Conservation (phyloP, 37 sponge, comb jelly and placozoan species). For the Beroe forskalii region DNA sequence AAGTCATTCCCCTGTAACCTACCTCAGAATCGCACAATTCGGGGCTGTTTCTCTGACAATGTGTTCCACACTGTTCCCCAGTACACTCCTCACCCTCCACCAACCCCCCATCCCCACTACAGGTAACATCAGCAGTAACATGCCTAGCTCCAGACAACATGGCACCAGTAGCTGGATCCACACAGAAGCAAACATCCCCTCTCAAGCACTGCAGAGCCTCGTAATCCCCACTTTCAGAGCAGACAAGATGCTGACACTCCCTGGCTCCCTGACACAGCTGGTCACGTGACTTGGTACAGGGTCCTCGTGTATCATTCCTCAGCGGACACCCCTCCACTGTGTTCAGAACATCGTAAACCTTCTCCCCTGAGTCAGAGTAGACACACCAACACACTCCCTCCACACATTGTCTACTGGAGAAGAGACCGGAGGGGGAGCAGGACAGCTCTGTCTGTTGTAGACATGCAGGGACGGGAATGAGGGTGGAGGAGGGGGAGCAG, state of each 20-base stretch:
- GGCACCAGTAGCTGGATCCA: not conserved
- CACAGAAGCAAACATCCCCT: conserved; percentile 51
- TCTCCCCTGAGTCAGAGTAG: conserved; percentile 35
- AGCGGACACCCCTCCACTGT: not conserved
- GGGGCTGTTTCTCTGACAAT: not conserved
- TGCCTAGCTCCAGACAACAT: not conserved
- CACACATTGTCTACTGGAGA: not conserved
- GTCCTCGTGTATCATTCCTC: not conserved
- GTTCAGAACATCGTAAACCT: not conserved
- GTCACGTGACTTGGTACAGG: conserved; percentile 5
- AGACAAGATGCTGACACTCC: not conserved
- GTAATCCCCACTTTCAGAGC: not conserved
- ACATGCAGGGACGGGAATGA: not conserved
- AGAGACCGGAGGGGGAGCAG: not conserved
- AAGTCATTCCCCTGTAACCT: not conserved
- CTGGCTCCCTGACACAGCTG: not conserved
- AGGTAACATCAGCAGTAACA: not conserved
- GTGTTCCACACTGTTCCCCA: not conserved
- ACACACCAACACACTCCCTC: conserved; percentile 11
- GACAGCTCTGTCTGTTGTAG: not conserved
- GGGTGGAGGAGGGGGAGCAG: not conserved
- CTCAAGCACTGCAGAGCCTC: conserved; percentile 11
- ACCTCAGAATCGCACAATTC: not conserved
- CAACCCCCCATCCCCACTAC: not conserved
- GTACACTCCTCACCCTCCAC: conserved; percentile 7